Base-by-base conservation (phyloP, 2,113 vertebrate species). In the Rhinogobius similis region DNA sequence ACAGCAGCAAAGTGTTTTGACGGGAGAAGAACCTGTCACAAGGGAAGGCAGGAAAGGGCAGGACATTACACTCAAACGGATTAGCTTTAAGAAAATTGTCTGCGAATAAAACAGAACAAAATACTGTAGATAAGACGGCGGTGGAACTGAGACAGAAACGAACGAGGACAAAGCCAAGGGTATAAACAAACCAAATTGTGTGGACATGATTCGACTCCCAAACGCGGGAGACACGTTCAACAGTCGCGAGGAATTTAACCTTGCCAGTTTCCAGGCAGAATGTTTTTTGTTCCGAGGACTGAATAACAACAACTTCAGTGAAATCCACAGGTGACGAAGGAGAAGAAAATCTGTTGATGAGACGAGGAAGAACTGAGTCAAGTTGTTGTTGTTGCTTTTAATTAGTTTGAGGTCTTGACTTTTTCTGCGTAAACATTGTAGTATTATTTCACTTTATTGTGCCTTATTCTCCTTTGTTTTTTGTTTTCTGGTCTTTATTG, bases 181-280 rank as follows among this genome's bases (percentile, higher is more conserved):
- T 36, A 59, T 59, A 61, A 61, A 61, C 58, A 61, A 38, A 29
- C 26, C 26, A 59, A 32, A 36, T 36, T 32, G 58, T n/a, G 58
- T 20, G 58, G 29, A 61, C 58, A 61, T 61, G 58, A 38, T 32
- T 21, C 1, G 58, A 61, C 58, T 61, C 10, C 18, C 9, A 18
- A 61, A 61, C 12, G 32, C 9, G 21, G 29, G 27, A 61, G 20
- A 58, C 24, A 27, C 12, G 26, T 10, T 21, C 20, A n/a, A 58
- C 55, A 58, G 26, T 14, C 14, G 10, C 27, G 20, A 61, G 20
- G 29, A 61, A 21, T 61, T 61, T 36, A 61, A 55, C 52, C 24
- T 55, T 55, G 52, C 10, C 23, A 26, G 52, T 55, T 55, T 55
- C 52, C 52, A 55, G 24, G 52, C 52, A 50, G 46, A 50, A 50